phyloP scores from a whole-genome alignment of 2,113 vertebrate genomes.

The Hydrochoerus hydrochaeris region DNA sequence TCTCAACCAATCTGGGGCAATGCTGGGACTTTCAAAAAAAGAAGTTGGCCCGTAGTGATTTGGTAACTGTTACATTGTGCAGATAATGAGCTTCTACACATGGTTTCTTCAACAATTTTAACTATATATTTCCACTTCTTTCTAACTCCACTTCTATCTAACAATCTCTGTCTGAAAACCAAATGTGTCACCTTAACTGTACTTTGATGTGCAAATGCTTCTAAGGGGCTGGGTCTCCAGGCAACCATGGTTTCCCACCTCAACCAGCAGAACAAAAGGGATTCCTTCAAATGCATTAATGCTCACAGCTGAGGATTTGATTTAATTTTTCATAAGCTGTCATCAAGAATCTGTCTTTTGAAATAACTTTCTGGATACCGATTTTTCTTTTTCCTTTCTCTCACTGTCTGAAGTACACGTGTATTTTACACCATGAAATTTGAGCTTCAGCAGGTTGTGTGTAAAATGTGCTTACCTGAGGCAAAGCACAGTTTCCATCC shows the following conservation, averaged over 20 bases:
- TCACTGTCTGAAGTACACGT: background rate
- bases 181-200: slow-evolving; percentile 61
- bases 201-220: slow-evolving; percentile 67
- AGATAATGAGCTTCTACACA: slow-evolving; percentile 60
- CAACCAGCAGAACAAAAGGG: slow-evolving; percentile 48
- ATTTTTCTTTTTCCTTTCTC: background rate
- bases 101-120: slow-evolving; percentile 49
- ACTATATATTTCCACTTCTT: slow-evolving; percentile 14
- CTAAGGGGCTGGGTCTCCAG: slow-evolving; percentile 64
- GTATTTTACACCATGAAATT: background rate
- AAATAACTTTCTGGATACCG: slow-evolving; percentile 49
- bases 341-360: slow-evolving; percentile 42
- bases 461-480: background rate
- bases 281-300: slow-evolving; percentile 62
- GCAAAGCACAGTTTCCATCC: background rate
- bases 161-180: slow-evolving; percentile 45
- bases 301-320: background rate
- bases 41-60: slow-evolving; percentile 26
- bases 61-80: slow-evolving; percentile 64
- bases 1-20: background rate
- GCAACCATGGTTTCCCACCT: slow-evolving; percentile 35
- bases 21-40: background rate
- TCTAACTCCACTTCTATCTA: slow-evolving; percentile 44
- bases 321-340: slow-evolving; percentile 65
- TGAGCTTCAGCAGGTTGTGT: background rate